phyloP scores from a whole-genome alignment of 2,113 vertebrate genomes.

The Ursus arctos region DNA sequence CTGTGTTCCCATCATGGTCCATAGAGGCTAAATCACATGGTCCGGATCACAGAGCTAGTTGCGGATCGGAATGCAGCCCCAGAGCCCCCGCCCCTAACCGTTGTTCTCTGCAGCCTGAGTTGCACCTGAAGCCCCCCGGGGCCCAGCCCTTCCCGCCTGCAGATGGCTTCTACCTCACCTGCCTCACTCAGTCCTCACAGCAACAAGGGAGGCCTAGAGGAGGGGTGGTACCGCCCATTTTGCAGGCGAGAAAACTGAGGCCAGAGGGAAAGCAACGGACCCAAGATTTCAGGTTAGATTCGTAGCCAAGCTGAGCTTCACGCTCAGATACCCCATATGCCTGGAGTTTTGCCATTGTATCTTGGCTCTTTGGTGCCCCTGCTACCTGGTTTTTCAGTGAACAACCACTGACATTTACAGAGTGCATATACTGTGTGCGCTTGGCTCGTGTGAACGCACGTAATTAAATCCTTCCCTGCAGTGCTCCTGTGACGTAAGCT shows the following conservation, averaged over 20 bases:
- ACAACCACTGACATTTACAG: rapidly evolving
- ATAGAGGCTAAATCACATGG: background rate
- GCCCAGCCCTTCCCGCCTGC: background rate
- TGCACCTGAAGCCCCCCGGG: background rate
- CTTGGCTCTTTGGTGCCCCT: background rate
- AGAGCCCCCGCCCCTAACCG: rapidly evolving
- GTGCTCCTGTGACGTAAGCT: rapidly evolving
- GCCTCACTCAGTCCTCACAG: background rate
- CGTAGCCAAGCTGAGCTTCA: background rate
- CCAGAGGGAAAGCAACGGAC: background rate
- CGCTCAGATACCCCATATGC: background rate
- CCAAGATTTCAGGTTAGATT: background rate
- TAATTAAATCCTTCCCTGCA: background rate
- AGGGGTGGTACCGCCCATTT: too few relatives aligned
- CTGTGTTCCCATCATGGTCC: background rate
- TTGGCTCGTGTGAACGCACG: background rate
- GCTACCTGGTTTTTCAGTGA: background rate
- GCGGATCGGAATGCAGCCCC: background rate
- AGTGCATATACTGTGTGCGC: rapidly evolving
- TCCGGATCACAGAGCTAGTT: background rate
- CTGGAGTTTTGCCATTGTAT: background rate
- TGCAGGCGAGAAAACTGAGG: background rate
- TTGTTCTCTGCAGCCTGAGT: background rate
- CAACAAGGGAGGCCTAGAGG: rapidly evolving
- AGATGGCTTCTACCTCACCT: background rate